Evolutionary conservation across 2,888 invertebrate genomes (phyloP).

Genomic region (Xestoiulus laeticollis): DNA sequence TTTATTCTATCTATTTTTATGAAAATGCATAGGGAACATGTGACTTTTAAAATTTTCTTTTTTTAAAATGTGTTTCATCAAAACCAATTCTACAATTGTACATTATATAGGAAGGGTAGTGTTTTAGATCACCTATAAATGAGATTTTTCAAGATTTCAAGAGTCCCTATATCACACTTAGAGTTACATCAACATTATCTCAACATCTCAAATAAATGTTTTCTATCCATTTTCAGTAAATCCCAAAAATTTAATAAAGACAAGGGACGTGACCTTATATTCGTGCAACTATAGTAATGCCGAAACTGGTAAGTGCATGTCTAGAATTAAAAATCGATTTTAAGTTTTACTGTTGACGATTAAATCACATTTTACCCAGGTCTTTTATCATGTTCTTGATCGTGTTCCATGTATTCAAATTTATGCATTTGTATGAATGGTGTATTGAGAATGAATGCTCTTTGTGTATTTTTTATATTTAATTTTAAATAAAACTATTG

Average conservation of each 20-base stretch:
- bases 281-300: not conserved
- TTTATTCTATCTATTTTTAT: not conserved
- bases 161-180: too few species aligned
- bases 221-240: not conserved
- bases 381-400: not conserved
- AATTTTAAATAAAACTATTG: not conserved
- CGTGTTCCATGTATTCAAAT: not conserved
- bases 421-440: not conserved
- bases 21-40: not conserved
- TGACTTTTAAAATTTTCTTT: too few species aligned
- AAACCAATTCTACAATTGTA: too few species aligned
- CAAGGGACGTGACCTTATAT: not conserved
- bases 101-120: too few species aligned
- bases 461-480: not conserved
- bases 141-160: too few species aligned
- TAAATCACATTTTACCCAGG: not conserved
- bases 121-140: too few species aligned
- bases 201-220: too few species aligned
- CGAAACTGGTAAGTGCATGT: not conserved
- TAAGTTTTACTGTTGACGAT: not conserved
- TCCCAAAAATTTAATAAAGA: not conserved
- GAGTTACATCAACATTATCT: too few species aligned
- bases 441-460: not conserved
- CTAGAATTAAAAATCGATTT: not conserved
- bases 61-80: too few species aligned